Evolutionary conservation across 2,113 vertebrate genomes (phyloP).

Genomic region (Athene cunicularia): DNA sequence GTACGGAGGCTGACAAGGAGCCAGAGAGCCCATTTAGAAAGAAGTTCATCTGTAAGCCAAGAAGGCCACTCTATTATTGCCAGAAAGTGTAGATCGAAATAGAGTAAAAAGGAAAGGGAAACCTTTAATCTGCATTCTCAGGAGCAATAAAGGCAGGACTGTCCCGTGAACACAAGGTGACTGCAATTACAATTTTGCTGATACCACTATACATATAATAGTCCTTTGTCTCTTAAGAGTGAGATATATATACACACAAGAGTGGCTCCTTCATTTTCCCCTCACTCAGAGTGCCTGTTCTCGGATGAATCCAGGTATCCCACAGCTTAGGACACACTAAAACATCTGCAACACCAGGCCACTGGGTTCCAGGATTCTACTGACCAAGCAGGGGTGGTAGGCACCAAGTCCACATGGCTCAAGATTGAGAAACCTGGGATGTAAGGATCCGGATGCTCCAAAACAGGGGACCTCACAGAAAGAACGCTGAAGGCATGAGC

Average conservation of each 20-base stretch:
- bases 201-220: neutral
- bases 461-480: neutral
- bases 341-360: neutral
- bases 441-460: neutral
- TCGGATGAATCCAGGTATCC: neutral
- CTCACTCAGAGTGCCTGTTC: neutral
- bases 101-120: neutral
- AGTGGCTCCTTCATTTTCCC: neutral
- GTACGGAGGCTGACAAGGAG: neutral
- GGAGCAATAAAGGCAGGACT: constrained; percentile 43
- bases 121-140: neutral
- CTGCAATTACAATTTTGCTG: neutral
- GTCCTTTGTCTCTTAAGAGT: neutral
- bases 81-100: neutral
- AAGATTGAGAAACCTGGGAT: neutral
- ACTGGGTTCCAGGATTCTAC: neutral
- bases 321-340: neutral
- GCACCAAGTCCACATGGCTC: rapidly evolving
- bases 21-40: neutral
- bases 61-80: neutral
- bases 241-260: rapidly evolving
- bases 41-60: neutral
- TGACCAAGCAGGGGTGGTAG: neutral
- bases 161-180: neutral
- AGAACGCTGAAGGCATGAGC: neutral